These are phyloP conservation scores for Mastomys coucha DNA, from an alignment of 2,113 vertebrate species.

Conservation along the genomic window DNA sequence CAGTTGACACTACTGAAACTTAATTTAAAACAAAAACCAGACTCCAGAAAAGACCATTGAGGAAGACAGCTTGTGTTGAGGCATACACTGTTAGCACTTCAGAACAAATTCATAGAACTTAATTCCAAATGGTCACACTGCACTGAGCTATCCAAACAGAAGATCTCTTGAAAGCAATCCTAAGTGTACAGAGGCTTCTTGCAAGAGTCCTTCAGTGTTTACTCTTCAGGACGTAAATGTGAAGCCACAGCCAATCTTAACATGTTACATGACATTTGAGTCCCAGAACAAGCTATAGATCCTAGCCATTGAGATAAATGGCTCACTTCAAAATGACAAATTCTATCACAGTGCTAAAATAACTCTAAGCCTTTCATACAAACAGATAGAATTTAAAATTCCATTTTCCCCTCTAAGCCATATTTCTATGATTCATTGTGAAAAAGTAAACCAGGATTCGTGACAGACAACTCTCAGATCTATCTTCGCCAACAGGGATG, in stretches of 20 bases:
- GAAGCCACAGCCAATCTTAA: neutral
- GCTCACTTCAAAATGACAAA: slow-evolving; percentile 53
- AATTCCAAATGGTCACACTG: neutral
- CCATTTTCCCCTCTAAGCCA: neutral
- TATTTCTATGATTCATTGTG: neutral
- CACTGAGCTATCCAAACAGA: neutral
- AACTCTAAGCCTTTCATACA: slow-evolving; percentile 3
- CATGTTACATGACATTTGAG: neutral
- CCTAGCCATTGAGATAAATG: slow-evolving; percentile 48
- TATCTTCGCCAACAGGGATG: neutral
- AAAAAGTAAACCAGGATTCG: neutral
- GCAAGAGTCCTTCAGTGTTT: neutral
- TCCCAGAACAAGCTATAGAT: neutral
- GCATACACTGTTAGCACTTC: neutral
- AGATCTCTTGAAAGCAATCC: slow-evolving; percentile 49
- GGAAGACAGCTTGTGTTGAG: neutral
- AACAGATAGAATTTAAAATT: slow-evolving; percentile 54
- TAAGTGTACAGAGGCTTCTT: neutral
- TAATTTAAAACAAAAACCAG: neutral
- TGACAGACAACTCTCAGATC: neutral
- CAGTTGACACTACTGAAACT: neutral
- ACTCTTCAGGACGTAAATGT: neutral
- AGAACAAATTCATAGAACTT: neutral
- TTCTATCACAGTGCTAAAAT: neutral
- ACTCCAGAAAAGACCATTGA: neutral